phyloP scores from a whole-genome alignment of 2,888 invertebrate genomes.

The Sussaba pulchella region DNA sequence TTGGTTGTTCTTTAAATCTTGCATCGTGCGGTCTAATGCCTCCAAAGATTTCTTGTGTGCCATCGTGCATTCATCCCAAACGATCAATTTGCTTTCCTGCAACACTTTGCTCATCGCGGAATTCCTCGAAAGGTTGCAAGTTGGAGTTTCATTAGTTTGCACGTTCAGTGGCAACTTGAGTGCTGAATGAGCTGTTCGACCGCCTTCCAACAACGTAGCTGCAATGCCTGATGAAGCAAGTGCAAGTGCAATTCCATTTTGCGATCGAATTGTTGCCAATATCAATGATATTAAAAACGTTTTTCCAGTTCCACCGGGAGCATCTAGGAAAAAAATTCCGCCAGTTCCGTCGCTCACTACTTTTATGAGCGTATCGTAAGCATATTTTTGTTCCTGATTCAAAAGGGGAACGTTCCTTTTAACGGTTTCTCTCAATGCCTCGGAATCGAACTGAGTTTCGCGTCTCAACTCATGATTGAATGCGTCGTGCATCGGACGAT shows the following conservation, averaged over 20 bases:
- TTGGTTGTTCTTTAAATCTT: no score
- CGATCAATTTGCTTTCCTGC: not conserved
- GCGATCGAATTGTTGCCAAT: constrained; percentile 22
- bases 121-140: not conserved
- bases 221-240: constrained; percentile 84
- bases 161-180: constrained; percentile 80
- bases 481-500: constrained; percentile 70
- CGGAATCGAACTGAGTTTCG: constrained; percentile 58
- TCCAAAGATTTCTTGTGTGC: constrained; percentile 77
- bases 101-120: not conserved
- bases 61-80: constrained; percentile 82
- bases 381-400: constrained; percentile 54
- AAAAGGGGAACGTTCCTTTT: constrained; percentile 29
- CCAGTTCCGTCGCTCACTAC: constrained; percentile 72
- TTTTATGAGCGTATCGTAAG: constrained; percentile 67
- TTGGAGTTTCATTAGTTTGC: not conserved
- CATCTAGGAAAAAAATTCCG: constrained; percentile 68
- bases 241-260: constrained; percentile 77
- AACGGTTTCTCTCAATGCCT: constrained; percentile 22
- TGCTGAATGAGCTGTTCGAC: constrained; percentile 81
- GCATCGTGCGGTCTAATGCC: constrained; percentile 72
- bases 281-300: constrained; percentile 37
- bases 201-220: constrained; percentile 81
- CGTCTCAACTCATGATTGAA: constrained; percentile 77
- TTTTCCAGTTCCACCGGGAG: not conserved